Conservation (phyloP, 2,888 invertebrate genomes). For the Mylabris sibirica region DNA sequence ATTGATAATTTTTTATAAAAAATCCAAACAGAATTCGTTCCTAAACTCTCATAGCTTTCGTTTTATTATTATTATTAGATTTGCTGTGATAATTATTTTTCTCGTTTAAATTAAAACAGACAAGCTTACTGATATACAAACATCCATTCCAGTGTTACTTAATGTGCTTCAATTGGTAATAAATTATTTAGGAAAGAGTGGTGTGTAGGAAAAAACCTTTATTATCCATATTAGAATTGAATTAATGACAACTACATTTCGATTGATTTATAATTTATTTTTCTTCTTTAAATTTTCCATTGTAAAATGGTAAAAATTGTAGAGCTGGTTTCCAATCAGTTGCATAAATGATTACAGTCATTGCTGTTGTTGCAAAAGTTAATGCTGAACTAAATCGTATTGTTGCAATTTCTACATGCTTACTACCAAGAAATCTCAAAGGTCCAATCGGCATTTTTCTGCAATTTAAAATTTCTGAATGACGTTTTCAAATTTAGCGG, state of each 20-base stretch:
- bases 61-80: conserved; percentile 23
- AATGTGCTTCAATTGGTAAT: conserved; percentile 29
- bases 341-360: not conserved
- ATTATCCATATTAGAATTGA: too few species aligned
- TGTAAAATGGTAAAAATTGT: not conserved
- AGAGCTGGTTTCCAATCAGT: not conserved
- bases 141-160: conserved; percentile 27
- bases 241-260: too few species aligned
- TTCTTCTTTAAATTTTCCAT: not conserved
- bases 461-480: too few species aligned
- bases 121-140: conserved; percentile 27
- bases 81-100: conserved; percentile 30
- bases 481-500: too few species aligned
- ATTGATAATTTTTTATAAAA: not conserved
- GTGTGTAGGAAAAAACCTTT: too few species aligned
- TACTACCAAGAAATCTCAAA: too few species aligned
- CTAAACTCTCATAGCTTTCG: conserved; percentile 14
- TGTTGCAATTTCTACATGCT: not conserved
- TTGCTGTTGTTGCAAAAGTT: not conserved
- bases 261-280: too few species aligned
- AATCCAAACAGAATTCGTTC: not conserved
- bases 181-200: conserved; percentile 13
- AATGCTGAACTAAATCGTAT: not conserved
- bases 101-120: conserved; percentile 1
- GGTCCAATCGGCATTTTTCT: too few species aligned